Percentiles rank a stretch among this genome's conserved stretches.
Evolutionary conservation across 2,797 vertebrate species (phyloP).

Genomic region (Darevskia mixta): DNA sequence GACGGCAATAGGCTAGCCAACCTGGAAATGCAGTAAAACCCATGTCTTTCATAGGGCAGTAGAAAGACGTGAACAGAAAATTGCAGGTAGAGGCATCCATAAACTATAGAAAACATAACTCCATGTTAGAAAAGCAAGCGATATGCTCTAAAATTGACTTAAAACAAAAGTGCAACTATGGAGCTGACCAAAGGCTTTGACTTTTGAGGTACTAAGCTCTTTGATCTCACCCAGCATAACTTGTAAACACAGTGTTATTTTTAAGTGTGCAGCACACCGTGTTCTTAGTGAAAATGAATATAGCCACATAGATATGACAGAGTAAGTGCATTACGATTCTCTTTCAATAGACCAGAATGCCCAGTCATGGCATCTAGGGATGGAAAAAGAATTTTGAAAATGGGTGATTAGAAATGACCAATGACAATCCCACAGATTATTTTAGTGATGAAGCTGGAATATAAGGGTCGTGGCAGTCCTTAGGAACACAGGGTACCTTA

Average conservation of each 20-base stretch:
- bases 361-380: not conserved
- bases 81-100: not conserved
- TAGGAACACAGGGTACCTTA: too few relatives aligned
- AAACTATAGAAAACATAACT: conserved; percentile 3
- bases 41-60: conserved; percentile 1
- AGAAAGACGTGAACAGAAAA: conserved; percentile 1
- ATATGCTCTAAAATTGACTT: not conserved
- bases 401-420: too few relatives aligned
- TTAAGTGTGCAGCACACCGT: not conserved
- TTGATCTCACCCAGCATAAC: not conserved
- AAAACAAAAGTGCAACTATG: not conserved
- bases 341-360: not conserved
- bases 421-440: too few relatives aligned
- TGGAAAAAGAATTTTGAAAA: not conserved
- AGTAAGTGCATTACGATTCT: not conserved
- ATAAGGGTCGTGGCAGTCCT: too few relatives aligned
- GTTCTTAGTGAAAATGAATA: not conserved
- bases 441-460: too few relatives aligned
- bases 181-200: not conserved
- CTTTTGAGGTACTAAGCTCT: not conserved
- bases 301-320: not conserved
- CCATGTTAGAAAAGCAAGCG: not conserved
- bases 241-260: not conserved
- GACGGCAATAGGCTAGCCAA: not conserved
- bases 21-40: conserved; percentile 41